phyloP scores from a whole-genome alignment of 2,888 invertebrate species.

The Pachydiplax longipennis region DNA sequence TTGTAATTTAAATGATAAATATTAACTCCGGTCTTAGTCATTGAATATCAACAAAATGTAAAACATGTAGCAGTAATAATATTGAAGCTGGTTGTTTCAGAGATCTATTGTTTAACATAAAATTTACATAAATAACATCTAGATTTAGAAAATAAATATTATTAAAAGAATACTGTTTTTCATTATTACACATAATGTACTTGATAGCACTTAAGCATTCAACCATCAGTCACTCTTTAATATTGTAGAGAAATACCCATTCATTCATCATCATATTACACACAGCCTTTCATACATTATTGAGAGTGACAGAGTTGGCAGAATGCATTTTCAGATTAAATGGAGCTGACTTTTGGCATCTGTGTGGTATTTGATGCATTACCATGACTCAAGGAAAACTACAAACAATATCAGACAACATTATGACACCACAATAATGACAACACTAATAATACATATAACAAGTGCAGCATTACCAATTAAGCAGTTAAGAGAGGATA shows the following conservation, averaged over 20 bases:
- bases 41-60: too few species aligned
- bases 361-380: neutral
- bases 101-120: neutral
- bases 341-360: neutral
- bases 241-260: neutral
- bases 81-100: neutral
- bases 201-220: neutral
- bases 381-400: constrained; percentile 10
- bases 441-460: constrained; percentile 33
- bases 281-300: neutral
- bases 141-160: constrained; percentile 1
- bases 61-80: neutral
- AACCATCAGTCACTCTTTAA: neutral
- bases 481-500: constrained; percentile 10
- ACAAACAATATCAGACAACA: constrained; percentile 23
- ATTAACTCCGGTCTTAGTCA: too few species aligned
- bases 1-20: too few species aligned
- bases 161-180: neutral
- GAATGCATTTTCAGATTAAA: neutral
- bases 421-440: constrained; percentile 29
- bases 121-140: constrained; percentile 1
- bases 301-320: neutral
- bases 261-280: neutral
- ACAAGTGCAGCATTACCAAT: constrained; percentile 17
- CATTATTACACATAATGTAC: neutral